Percentiles rank a stretch among this genome's conserved stretches.
phyloP scores from a whole-genome alignment of 2,888 invertebrate species.

The Orthosia incerta region DNA sequence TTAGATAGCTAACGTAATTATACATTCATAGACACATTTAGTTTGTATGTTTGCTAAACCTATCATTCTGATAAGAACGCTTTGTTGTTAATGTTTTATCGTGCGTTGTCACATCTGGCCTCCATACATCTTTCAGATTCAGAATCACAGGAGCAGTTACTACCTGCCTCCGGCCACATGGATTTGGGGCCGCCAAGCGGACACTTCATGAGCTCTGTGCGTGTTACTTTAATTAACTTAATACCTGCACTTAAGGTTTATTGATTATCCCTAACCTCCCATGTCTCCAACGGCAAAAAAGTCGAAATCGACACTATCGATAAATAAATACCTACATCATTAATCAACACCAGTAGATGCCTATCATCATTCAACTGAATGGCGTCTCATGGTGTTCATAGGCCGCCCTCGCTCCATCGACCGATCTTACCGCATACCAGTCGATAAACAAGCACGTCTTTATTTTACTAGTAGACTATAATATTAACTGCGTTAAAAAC shows the following conservation, averaged over 20 bases:
- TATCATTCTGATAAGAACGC: background rate
- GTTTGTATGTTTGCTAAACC: background rate
- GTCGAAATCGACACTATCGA: no score
- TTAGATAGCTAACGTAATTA: background rate
- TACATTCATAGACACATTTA: background rate
- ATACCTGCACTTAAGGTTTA: no score
- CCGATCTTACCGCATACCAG: background rate
- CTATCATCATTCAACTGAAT: background rate
- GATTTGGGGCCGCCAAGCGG: conserved; percentile 24
- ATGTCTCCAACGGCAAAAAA: no score
- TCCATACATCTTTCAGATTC: conserved; percentile 38
- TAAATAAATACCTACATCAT: no score
- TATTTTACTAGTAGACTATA: background rate
- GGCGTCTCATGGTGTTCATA: background rate
- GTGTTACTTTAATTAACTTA: conserved; percentile 17
- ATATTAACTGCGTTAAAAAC: no score
- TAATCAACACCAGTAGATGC: no score
- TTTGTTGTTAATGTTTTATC: background rate
- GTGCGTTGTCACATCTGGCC: background rate
- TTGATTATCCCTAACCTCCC: no score
- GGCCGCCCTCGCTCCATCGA: background rate
- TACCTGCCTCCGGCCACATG: background rate
- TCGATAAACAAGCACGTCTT: background rate
- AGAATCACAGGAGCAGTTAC: background rate
- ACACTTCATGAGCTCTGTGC: conserved; percentile 38